Evolutionary conservation across 2,113 vertebrate species (phyloP), one percentile per base, ranked within the genome.

Genomic region (Tachysurus fulvidraco): DNA sequence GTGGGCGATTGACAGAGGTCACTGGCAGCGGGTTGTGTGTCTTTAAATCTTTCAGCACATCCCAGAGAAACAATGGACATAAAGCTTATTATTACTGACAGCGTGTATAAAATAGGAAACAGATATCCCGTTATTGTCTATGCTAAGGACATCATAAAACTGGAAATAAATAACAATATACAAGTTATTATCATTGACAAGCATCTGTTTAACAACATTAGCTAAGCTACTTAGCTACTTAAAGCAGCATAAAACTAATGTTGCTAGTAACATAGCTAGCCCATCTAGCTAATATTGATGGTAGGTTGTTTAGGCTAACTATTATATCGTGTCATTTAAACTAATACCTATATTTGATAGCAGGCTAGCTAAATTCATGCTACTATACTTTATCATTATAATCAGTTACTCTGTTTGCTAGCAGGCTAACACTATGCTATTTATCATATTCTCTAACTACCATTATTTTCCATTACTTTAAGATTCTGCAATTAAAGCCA

Each of bases 1-100:
- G 85, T 81, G 85, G 84, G 85, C 52, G 64, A 73, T 73, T 57
- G 65, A 13, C 65, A 71, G 65, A 86, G 85, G 78, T 81, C 65
- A 86, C 78, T 65, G 81, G 23, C 52, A 46, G 25, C 78, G 73
- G 52, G 78, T 73, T 86, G 52, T 65, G 30, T 46, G 67, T 85
- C 74, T 60, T 73, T 23, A 84, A 84, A 54, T 74, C 57, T 79
- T 65, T 85, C 44, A 55, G 60, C 59, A 57, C 64, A 81, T 36
- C 77, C 52, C 77, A 50, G 23, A 30, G 23, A 78, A 76, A 60
- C 3, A 11, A 7, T 41, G 36, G 50, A 23, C 41, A n/a, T 50
- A 60, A 44, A 6, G 25, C 44, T 50, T 23, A 79, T 50, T 65
- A 84, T 77, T 62, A 50, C 36, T 50, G 44, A 21, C 44, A 50